phyloP scores from a whole-genome alignment of 2,888 invertebrate species.

The Diarsia brunnea region DNA sequence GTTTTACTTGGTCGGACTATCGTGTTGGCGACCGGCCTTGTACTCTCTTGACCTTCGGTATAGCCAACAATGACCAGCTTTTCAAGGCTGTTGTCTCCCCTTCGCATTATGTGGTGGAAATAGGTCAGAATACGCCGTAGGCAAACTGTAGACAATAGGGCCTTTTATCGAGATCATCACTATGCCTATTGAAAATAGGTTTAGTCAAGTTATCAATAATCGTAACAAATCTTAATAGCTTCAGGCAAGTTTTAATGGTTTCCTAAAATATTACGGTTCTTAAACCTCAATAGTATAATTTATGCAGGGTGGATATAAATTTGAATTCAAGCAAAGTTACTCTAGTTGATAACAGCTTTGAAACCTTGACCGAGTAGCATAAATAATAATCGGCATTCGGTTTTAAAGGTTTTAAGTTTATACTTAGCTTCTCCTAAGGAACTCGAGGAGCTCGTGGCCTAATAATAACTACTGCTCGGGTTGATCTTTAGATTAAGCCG shows the following conservation, averaged over 20 bases:
- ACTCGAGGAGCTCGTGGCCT: no score
- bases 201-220: neutral
- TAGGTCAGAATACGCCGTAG: no score
- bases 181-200: neutral
- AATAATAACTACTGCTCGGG: no score
- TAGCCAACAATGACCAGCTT: no score
- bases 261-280: slow-evolving; percentile 16
- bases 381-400: neutral
- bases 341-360: slow-evolving; percentile 9
- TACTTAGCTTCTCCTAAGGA: neutral
- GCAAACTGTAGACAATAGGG: no score
- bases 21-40: no score
- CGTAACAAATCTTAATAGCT: neutral
- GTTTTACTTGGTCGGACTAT: no score
- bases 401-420: neutral
- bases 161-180: neutral
- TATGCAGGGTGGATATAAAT: slow-evolving; percentile 5
- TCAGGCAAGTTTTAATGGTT: slow-evolving; percentile 8
- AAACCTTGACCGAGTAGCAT: neutral
- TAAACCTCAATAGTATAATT: slow-evolving; percentile 18
- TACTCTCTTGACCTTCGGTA: no score
- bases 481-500: no score
- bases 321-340: neutral
- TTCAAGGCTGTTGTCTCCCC: no score
- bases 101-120: no score